Evolutionary conservation across 2,888 invertebrate genomes (phyloP).

Genomic region (Hypsopygia costalis): DNA sequence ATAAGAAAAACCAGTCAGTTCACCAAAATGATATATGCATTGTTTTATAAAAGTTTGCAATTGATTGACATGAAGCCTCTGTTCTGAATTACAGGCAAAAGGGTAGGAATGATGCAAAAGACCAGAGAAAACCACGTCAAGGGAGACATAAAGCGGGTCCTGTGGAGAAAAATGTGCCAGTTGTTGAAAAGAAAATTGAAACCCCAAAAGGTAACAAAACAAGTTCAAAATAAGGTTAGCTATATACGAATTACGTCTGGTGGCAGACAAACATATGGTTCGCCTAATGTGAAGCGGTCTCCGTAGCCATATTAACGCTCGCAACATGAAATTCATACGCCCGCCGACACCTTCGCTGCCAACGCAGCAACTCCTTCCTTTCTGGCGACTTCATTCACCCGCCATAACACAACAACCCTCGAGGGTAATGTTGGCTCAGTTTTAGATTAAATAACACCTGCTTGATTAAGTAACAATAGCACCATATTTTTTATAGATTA

Average conservation of each 20-base stretch:
- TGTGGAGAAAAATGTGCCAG: slow-evolving; percentile 23
- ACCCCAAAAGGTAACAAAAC: slow-evolving; percentile 29
- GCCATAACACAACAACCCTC: too few species aligned
- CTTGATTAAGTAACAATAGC: neutral
- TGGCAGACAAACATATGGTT: too few species aligned
- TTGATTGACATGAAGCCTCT: neutral
- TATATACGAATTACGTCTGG: too few species aligned
- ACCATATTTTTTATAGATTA: neutral
- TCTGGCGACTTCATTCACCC: too few species aligned
- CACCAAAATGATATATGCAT: neutral
- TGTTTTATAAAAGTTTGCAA: neutral
- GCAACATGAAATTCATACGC: too few species aligned
- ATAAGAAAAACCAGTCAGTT: slow-evolving; percentile 53
- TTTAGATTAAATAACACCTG: slow-evolving; percentile 14
- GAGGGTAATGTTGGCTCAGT: too few species aligned
- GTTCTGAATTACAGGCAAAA: slow-evolving; percentile 41
- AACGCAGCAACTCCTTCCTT: too few species aligned
- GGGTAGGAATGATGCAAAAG: slow-evolving; percentile 55
- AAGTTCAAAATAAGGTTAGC: too few species aligned
- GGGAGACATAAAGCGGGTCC: slow-evolving; percentile 32
- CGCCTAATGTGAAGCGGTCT: too few species aligned
- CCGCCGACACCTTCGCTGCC: too few species aligned
- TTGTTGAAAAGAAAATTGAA: slow-evolving; percentile 28
- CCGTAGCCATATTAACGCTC: too few species aligned
- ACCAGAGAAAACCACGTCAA: slow-evolving; percentile 55